Percentiles rank a stretch among this genome's conserved stretches.
These are phyloP conservation scores for Nesogale talazaci DNA, from an alignment of 2,113 vertebrate genomes.

Conservation along the genomic window DNA sequence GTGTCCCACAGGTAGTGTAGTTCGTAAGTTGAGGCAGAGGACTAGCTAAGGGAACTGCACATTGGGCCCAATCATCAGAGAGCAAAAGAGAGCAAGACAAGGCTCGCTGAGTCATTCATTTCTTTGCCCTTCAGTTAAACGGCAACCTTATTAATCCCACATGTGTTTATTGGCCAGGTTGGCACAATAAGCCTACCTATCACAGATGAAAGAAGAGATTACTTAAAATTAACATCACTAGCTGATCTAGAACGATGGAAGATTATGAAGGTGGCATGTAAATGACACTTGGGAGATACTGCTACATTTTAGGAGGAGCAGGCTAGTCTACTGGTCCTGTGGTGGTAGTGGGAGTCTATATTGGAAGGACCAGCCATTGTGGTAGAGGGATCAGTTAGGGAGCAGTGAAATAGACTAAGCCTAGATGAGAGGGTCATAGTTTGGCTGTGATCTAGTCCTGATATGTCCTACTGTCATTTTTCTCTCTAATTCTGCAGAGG, in stretches of 20 bases:
- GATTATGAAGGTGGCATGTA: neutral
- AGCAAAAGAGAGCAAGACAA: too few relatives aligned
- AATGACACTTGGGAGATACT: too few relatives aligned
- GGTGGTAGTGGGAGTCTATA: neutral
- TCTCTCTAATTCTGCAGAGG: neutral
- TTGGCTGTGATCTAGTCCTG: neutral
- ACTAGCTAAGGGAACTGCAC: too few relatives aligned
- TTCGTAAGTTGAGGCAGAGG: too few relatives aligned
- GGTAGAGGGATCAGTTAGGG: neutral
- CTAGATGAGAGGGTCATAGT: neutral
- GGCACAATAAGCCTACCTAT: too few relatives aligned
- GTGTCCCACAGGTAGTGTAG: too few relatives aligned
- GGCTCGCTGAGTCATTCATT: too few relatives aligned
- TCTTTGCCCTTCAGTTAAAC: too few relatives aligned
- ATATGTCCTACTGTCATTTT: neutral
- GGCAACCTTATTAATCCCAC: too few relatives aligned
- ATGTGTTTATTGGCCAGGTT: too few relatives aligned
- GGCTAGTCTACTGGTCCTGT: neutral
- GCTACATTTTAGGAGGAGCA: neutral
- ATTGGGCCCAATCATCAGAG: too few relatives aligned
- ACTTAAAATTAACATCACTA: neutral
- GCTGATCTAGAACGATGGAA: neutral
- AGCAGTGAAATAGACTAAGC: neutral
- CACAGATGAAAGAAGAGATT: neutral
- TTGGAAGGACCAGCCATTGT: neutral